Conservation (phyloP, 2,888 invertebrate genomes). For the Bugulina stolonifera region DNA sequence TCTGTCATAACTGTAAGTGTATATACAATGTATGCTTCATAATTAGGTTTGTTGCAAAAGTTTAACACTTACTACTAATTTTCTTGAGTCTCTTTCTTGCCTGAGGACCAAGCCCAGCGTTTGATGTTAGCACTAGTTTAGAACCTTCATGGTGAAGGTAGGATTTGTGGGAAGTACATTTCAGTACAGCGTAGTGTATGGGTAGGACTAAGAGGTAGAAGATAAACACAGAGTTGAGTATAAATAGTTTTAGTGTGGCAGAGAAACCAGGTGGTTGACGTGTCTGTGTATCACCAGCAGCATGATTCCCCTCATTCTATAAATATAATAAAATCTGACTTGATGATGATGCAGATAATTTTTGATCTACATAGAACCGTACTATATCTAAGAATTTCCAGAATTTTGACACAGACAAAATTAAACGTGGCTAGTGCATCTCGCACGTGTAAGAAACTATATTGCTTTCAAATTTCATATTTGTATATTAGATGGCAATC, state of each 20-base stretch:
- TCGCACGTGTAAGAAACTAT: too few relatives aligned
- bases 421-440: too few relatives aligned
- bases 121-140: background rate
- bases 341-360: too few relatives aligned
- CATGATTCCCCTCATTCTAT: background rate
- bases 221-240: slow-evolving; percentile 6
- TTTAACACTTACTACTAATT: slow-evolving; percentile 1
- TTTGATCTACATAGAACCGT: too few relatives aligned
- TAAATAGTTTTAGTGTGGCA: background rate
- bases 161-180: background rate
- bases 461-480: too few relatives aligned
- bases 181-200: background rate
- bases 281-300: background rate
- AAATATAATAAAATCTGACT: too few relatives aligned
- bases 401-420: too few relatives aligned
- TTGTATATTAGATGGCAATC: too few relatives aligned
- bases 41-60: too few relatives aligned
- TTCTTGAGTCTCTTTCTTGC: background rate
- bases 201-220: background rate
- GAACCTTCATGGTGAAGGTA: background rate
- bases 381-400: too few relatives aligned
- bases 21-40: too few relatives aligned
- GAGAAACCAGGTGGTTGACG: slow-evolving; percentile 6
- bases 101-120: slow-evolving; percentile 1
- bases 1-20: too few relatives aligned